Evolutionary conservation across 2,797 vertebrate genomes (phyloP), one percentile per base, ranked within the genome.

Genomic region (Poecilia picta): DNA sequence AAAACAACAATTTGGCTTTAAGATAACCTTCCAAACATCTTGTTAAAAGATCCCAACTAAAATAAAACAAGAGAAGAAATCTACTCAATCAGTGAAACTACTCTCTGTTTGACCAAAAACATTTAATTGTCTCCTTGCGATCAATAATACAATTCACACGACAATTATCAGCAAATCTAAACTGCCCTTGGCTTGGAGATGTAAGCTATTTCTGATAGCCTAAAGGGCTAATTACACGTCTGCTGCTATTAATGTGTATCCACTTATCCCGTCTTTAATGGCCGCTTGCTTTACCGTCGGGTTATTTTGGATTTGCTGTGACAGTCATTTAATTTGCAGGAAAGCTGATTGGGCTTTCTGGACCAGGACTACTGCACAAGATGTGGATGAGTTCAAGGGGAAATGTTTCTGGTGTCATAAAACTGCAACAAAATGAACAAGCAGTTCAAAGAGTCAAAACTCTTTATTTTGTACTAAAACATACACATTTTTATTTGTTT

Each of bases 81-180:
- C 31, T 51, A 18, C 73, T 45, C 41, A 57, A 45, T 75, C 41
- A 59, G 51, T 20, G 6, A 41, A 28, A 33, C 57, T 16, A 6
- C 6, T 73, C 46, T 46, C 28, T 71, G 47, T 33, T 76, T 80
- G 71, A 83, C 25, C 18, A 74, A 77, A 79, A 75, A 80, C 68
- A 74, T 72, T 62, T 70, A 80, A 83, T 80, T 87, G 39, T 33
- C 49, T 39, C 20, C 36, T 7, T 74, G 79, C 79, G 81, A 82
- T 87, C 64, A 78, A 72, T 47, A 15, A 45, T 13, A 57, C 73
- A 45, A 59, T 28, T 45, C 39, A 43, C 13, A 57, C 39, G 28
- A n/a, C 51, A 59, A 18, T 62, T 20, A 59, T 59, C 33, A n/a
- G 7, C 23, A 41, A 55, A 16, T 18, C 18, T 41, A 57, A 74